These are phyloP conservation scores for Lota lota DNA, from an alignment of 2,113 vertebrate species.

Conservation along the genomic window DNA sequence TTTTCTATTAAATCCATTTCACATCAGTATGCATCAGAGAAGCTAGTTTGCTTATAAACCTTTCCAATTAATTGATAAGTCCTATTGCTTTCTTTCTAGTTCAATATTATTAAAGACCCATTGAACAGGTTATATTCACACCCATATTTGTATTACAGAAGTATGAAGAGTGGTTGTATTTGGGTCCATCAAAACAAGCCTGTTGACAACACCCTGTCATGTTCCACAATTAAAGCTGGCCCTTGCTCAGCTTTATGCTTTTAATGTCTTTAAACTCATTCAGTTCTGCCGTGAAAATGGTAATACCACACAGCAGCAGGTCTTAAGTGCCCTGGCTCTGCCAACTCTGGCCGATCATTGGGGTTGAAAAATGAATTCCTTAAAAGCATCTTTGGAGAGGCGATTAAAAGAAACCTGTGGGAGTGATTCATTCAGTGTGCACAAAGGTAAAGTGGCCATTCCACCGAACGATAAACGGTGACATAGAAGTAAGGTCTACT, in stretches of 20 bases:
- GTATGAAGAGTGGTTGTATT: not conserved
- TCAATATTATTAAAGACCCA: too few relatives aligned
- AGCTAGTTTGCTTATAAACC: too few relatives aligned
- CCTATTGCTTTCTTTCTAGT: too few relatives aligned
- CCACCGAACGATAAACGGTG: too few relatives aligned
- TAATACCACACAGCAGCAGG: not conserved
- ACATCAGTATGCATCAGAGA: too few relatives aligned
- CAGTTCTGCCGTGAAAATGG: not conserved
- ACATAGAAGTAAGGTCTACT: not conserved
- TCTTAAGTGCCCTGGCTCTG: not conserved
- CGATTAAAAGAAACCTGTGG: not conserved
- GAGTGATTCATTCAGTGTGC: too few relatives aligned
- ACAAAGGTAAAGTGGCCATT: too few relatives aligned
- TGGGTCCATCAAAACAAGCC: not conserved
- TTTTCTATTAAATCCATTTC: too few relatives aligned
- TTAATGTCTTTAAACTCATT: not conserved
- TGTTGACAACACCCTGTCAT: not conserved
- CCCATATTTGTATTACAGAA: too few relatives aligned
- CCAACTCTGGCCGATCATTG: not conserved
- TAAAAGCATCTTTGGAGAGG: not conserved
- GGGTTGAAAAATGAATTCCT: not conserved
- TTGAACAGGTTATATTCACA: too few relatives aligned
- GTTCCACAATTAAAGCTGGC: not conserved
- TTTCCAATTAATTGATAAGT: too few relatives aligned
- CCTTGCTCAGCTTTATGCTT: not conserved